Conservation (phyloP, 2,113 vertebrate genomes). For the Muscicapa adusta region DNA sequence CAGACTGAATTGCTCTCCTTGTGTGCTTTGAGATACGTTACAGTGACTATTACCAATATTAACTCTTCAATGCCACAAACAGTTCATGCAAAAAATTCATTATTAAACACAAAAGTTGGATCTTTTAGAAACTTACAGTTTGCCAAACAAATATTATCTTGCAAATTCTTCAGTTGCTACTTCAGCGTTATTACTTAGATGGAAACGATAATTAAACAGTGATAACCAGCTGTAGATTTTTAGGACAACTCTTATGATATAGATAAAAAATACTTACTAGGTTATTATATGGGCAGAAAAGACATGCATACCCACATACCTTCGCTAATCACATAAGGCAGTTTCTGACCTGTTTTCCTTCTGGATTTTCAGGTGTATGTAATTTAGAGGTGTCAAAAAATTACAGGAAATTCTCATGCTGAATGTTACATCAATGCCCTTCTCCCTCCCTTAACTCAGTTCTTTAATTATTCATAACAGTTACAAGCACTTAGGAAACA, state of each 20-base stretch:
- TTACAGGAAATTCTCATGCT: background rate
- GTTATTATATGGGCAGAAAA: background rate
- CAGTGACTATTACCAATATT: background rate
- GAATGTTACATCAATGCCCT: background rate
- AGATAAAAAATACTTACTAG: background rate
- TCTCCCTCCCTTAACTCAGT: slow-evolving; percentile 5
- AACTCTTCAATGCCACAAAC: background rate
- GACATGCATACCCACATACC: background rate
- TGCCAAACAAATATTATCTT: background rate
- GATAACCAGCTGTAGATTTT: background rate
- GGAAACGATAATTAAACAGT: background rate
- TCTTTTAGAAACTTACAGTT: background rate
- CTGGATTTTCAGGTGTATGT: slow-evolving; percentile 4
- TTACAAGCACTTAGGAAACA: slow-evolving; percentile 51
- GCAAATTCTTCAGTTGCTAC: background rate
- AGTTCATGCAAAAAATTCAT: background rate
- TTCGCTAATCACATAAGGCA: background rate
- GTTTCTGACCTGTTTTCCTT: background rate
- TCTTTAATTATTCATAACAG: slow-evolving; percentile 55
- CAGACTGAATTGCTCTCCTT: background rate
- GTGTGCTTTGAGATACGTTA: background rate
- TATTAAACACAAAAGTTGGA: background rate
- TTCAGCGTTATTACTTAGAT: background rate
- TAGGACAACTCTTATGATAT: background rate
- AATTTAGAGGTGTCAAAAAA: background rate